phyloP scores from a whole-genome alignment of 2,888 invertebrate genomes.

The Rhagonycha fulva region DNA sequence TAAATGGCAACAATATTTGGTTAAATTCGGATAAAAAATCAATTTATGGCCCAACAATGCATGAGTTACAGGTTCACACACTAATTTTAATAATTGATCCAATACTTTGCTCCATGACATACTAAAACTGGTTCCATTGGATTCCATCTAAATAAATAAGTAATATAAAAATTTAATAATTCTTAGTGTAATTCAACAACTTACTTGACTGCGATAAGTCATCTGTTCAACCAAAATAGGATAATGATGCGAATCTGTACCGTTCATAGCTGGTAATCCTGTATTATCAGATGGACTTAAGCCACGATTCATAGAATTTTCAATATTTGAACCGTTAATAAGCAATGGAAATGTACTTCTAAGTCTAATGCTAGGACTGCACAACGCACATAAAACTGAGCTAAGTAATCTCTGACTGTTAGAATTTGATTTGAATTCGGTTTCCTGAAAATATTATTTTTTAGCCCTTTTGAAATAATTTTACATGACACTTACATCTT shows the following conservation, averaged over 20 bases:
- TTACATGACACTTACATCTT: constrained; percentile 60
- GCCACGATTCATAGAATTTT: constrained; percentile 59
- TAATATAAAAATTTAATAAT: background rate
- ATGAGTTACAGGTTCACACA: constrained; percentile 74
- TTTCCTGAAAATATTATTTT: constrained; percentile 46
- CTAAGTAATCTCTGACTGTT: constrained; percentile 69
- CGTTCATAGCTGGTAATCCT: constrained; percentile 68
- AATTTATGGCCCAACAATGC: constrained; percentile 57
- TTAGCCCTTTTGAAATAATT: background rate
- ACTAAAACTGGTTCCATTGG: constrained; percentile 45
- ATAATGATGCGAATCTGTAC: constrained; percentile 72
- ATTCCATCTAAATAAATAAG: constrained; percentile 52
- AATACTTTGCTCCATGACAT: constrained; percentile 69
- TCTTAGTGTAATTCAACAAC: background rate
- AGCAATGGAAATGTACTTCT: constrained; percentile 77
- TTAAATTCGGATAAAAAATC: constrained; percentile 44
- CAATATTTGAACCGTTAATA: constrained; percentile 48
- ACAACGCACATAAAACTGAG: constrained; percentile 84
- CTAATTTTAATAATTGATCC: constrained; percentile 79
- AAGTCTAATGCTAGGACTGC: constrained; percentile 75
- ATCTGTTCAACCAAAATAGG: constrained; percentile 80
- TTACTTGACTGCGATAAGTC: constrained; percentile 67
- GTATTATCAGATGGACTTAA: constrained; percentile 72
- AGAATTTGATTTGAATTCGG: constrained; percentile 46
- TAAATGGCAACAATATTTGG: constrained; percentile 72